Evolutionary conservation across 2,113 vertebrate species (phyloP).

Genomic region (Microtus oregoni): DNA sequence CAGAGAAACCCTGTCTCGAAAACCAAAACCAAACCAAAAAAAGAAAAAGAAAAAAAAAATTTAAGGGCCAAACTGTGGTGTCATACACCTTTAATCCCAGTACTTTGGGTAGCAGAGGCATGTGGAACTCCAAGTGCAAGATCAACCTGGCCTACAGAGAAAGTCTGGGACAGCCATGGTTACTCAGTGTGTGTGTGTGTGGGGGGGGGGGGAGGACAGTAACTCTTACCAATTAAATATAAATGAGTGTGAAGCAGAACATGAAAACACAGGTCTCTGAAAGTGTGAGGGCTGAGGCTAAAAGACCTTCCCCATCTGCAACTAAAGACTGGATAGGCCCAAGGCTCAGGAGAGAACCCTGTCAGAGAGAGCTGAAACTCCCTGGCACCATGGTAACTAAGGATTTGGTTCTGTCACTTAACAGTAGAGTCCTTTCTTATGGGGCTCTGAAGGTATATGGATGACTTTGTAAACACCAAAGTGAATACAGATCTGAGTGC

Average conservation of each 20-base stretch:
- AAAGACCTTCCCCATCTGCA: not conserved
- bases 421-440: not conserved
- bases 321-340: not conserved
- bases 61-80: too few species aligned
- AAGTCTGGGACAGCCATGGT: too few species aligned
- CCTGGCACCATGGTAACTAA: not conserved
- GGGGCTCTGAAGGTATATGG: not conserved
- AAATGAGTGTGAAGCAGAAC: not conserved
- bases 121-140: too few species aligned
- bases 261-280: not conserved
- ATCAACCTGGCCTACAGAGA: too few species aligned
- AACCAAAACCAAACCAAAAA: too few species aligned
- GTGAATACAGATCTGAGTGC: not conserved
- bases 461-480: conserved; percentile 27
- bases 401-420: not conserved
- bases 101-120: too few species aligned
- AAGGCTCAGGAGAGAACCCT: not conserved
- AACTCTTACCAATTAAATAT: not conserved
- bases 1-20: too few species aligned
- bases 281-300: not conserved
- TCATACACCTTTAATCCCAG: too few species aligned
- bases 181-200: too few species aligned
- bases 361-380: not conserved
- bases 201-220: too few species aligned
- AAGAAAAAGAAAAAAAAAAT: too few species aligned